Evolutionary conservation across 2,888 invertebrate genomes (phyloP).

Genomic region (Spisula solida): DNA sequence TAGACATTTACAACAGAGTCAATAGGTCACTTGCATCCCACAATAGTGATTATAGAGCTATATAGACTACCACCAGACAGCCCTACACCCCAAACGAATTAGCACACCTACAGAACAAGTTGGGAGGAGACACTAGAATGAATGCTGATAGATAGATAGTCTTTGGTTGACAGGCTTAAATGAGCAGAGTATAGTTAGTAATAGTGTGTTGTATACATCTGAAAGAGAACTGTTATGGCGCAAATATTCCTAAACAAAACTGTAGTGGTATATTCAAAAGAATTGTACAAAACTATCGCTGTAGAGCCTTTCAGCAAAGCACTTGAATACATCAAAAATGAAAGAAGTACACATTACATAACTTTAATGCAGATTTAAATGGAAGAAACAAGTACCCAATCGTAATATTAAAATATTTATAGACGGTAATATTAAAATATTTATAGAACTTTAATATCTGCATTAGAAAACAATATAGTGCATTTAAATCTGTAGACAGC

Average conservation of each 20-base stretch:
- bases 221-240: conserved; percentile 68
- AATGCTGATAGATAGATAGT: not conserved
- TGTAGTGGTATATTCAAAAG: conserved; percentile 37
- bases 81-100: not conserved
- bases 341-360: no score
- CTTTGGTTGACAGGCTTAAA: conserved; percentile 6
- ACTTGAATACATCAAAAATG: no score
- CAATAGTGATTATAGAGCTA: conserved; percentile 19
- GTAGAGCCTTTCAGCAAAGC: conserved; percentile 19
- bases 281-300: not conserved
- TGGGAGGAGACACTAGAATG: not conserved
- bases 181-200: conserved; percentile 55
- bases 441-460: no score
- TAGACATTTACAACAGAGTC: conserved; percentile 16
- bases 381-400: no score
- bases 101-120: not conserved
- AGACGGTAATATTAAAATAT: no score
- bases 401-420: no score
- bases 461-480: no score
- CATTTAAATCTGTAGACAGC: no score
- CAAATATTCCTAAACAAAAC: conserved; percentile 59
- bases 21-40: not conserved
- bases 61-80: not conserved
- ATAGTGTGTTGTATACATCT: conserved; percentile 73
- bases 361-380: no score